Percentiles rank a stretch among this genome's conserved stretches.
These are phyloP conservation scores for Eulemur albifrons DNA, from an alignment of 2,797 vertebrate species.

Conservation along the genomic window DNA sequence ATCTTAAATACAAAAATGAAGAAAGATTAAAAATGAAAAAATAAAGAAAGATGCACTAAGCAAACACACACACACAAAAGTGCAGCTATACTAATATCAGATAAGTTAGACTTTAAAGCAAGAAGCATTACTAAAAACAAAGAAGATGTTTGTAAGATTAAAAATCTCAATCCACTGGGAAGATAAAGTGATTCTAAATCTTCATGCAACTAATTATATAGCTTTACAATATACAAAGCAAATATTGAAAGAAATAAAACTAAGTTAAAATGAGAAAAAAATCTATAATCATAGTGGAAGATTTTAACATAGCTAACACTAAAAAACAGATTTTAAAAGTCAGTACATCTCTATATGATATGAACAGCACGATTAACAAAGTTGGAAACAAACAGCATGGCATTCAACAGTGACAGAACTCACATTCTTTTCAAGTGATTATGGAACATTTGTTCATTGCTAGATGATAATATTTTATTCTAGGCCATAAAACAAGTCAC, in stretches of 20 bases:
- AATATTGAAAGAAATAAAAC: neutral
- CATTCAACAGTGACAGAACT: neutral
- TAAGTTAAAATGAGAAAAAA: conserved; percentile 7
- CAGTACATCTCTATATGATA: neutral
- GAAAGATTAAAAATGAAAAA: neutral
- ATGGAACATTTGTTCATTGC: neutral
- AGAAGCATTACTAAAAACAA: neutral
- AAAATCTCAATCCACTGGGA: neutral
- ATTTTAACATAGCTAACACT: neutral
- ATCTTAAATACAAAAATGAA: neutral
- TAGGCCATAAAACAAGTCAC: neutral
- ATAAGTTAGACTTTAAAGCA: neutral
- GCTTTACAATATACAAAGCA: neutral
- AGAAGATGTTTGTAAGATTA: neutral
- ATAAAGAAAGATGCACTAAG: neutral
- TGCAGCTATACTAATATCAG: neutral
- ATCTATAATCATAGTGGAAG: neutral
- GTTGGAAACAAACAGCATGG: neutral
- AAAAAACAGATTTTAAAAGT: conserved; percentile 8
- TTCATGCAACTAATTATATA: neutral
- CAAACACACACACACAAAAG: neutral
- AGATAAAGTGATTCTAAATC: neutral
- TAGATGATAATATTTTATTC: neutral
- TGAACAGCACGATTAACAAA: neutral
- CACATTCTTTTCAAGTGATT: conserved; percentile 34